Percentiles rank a stretch among this genome's conserved stretches.
Evolutionary conservation across 1,140 invertebrate species (phyloP).

Genomic region (Heliconius congener): DNA sequence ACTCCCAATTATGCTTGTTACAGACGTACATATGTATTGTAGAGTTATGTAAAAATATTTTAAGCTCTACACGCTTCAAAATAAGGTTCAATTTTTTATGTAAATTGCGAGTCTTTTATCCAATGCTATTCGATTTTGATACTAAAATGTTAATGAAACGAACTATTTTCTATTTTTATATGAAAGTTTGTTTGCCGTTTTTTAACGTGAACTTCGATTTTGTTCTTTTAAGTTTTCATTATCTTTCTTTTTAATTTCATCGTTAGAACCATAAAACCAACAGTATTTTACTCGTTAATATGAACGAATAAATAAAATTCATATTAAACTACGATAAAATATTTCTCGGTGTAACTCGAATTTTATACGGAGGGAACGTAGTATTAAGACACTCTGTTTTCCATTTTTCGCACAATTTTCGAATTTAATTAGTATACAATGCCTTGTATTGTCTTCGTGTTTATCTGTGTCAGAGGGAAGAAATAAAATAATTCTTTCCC

Average conservation of each 20-base stretch:
- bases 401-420: background rate
- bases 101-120: background rate
- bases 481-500: too few relatives aligned
- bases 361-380: too few relatives aligned
- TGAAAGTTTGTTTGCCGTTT: constrained; percentile 10
- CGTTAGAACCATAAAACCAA: too few relatives aligned
- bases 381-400: background rate
- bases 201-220: background rate
- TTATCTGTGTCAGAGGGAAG: too few relatives aligned
- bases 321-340: background rate
- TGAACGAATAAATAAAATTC: background rate
- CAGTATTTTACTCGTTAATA: too few relatives aligned
- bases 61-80: background rate
- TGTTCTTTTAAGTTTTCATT: background rate
- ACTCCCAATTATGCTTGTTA: constrained; percentile 38
- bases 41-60: background rate
- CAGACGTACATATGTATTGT: constrained; percentile 30
- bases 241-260: background rate
- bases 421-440: background rate
- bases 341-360: too few relatives aligned
- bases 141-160: constrained; percentile 17
- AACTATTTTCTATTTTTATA: constrained; percentile 7
- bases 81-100: constrained; percentile 6
- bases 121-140: constrained; percentile 10
- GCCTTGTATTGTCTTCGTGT: too few relatives aligned